phyloP scores from a whole-genome alignment of 2,113 vertebrate genomes.

The Odontesthes bonariensis region DNA sequence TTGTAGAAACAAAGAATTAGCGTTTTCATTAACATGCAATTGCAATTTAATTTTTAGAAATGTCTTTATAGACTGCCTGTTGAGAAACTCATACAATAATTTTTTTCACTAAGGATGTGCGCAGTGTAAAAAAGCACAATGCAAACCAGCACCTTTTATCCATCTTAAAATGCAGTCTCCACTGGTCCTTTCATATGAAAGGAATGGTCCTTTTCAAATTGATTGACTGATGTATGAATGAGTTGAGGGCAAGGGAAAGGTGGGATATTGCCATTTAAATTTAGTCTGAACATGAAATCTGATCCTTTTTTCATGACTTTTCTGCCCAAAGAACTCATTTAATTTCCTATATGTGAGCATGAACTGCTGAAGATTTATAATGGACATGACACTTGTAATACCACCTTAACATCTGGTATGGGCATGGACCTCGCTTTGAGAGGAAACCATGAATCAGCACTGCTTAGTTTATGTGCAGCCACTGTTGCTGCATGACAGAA shows the following conservation, averaged over 20 bases:
- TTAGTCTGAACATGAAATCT: slow-evolving; percentile 65
- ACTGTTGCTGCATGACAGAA: slow-evolving; percentile 61
- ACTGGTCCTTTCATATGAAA: slow-evolving; percentile 27
- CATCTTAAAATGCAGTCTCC: slow-evolving; percentile 9
- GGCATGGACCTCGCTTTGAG: slow-evolving; percentile 55
- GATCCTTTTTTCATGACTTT: slow-evolving; percentile 62
- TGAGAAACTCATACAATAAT: slow-evolving; percentile 31
- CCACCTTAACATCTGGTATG: slow-evolving; percentile 76
- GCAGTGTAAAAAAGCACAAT: slow-evolving; percentile 27
- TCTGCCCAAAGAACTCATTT: slow-evolving; percentile 59
- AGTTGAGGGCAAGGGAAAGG: slow-evolving; percentile 10
- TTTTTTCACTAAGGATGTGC: slow-evolving; percentile 27
- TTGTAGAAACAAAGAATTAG: slow-evolving; percentile 34
- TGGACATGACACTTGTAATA: slow-evolving; percentile 75
- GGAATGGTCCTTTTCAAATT: slow-evolving; percentile 25
- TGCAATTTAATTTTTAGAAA: slow-evolving; percentile 31
- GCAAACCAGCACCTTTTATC: not conserved
- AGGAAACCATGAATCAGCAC: slow-evolving; percentile 62
- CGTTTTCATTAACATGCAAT: slow-evolving; percentile 34
- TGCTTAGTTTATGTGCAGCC: slow-evolving; percentile 68
- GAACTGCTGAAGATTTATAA: slow-evolving; percentile 73
- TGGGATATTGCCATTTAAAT: slow-evolving; percentile 39
- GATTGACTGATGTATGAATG: slow-evolving; percentile 49
- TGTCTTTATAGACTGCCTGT: slow-evolving; percentile 39
- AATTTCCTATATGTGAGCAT: slow-evolving; percentile 74